Evolutionary conservation across 2,888 invertebrate genomes (phyloP), one percentile per base, ranked within the genome.

Genomic region (Blera fallax): DNA sequence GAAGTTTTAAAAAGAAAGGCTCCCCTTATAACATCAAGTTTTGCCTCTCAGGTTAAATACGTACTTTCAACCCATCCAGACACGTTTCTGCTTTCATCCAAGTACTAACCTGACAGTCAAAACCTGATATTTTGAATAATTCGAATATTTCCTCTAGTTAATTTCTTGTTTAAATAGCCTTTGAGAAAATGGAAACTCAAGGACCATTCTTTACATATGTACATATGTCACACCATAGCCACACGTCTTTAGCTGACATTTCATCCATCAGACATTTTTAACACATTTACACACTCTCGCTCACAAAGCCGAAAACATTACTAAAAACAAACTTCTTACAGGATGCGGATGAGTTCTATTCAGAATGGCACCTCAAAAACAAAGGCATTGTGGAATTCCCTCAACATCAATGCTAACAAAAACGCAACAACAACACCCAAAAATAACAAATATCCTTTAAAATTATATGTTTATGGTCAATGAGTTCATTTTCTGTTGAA

Each of bases 391-490:
- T 37, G 7, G 5, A 45, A 60, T 34, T 43, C 14, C 43, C 3
- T 60, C 60, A 16, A n/a, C 60, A 60, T 60, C 60, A 40, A 7
- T 14, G 45, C n/a, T 10, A 40, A 18, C 50, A n/a, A 10, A 58
- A 56, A 37, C 48, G 40, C 16, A 58, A 58, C 54, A 48, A 34
- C 70, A 62, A 37, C 56, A 54, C 32, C 16, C 62, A n/a, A 29
- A 11, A 56, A 69, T 78, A 69, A 79, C 67, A 83, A 78, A 78
- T 34, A 78, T 72, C 78, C 67, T 69, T 50, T 74, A 79, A 79
- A 84, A 62, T 74, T 74, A 73, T 69, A 79, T 76, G 76, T 81
- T 81, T 81, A 81, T 73, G 81, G 85, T 85, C 81, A 81, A 76
- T 67, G 76, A 77, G 85, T 80, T 72, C 60, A 67, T 85, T 85